phyloP scores from a whole-genome alignment of 2,888 invertebrate species.

The Lithophane semibrunnea region DNA sequence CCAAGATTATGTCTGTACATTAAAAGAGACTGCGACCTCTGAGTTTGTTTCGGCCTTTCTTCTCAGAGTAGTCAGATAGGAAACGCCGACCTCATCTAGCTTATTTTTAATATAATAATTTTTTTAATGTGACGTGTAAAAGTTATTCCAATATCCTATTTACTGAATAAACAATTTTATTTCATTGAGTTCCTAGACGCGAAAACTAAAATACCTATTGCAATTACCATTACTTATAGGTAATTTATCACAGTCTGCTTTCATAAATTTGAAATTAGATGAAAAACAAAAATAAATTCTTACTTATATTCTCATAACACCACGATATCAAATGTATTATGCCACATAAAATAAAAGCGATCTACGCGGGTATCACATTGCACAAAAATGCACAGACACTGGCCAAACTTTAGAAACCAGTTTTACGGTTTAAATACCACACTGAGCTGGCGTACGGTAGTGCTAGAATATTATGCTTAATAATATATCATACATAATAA shows the following conservation, averaged over 20 bases:
- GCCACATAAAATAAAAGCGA: slow-evolving; percentile 7
- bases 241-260: neutral
- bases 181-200: neutral
- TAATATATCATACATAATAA: slow-evolving; percentile 24
- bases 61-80: no score
- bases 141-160: no score
- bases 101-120: no score
- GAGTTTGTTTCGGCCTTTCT: no score
- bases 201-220: neutral
- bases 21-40: no score
- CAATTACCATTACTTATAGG: no score
- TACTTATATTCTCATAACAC: slow-evolving; percentile 1
- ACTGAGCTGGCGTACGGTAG: slow-evolving; percentile 18
- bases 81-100: no score
- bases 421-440: slow-evolving; percentile 40
- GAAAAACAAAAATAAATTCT: neutral
- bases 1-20: no score
- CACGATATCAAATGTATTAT: neutral
- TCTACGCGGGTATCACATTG: slow-evolving; percentile 19
- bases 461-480: slow-evolving; percentile 16
- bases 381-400: slow-evolving; percentile 41
- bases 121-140: no score
- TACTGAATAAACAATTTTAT: no score
- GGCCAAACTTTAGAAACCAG: slow-evolving; percentile 39
- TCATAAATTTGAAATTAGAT: neutral